phyloP scores from a whole-genome alignment of 2,888 invertebrate genomes.

The Pogonocherus hispidulus region DNA sequence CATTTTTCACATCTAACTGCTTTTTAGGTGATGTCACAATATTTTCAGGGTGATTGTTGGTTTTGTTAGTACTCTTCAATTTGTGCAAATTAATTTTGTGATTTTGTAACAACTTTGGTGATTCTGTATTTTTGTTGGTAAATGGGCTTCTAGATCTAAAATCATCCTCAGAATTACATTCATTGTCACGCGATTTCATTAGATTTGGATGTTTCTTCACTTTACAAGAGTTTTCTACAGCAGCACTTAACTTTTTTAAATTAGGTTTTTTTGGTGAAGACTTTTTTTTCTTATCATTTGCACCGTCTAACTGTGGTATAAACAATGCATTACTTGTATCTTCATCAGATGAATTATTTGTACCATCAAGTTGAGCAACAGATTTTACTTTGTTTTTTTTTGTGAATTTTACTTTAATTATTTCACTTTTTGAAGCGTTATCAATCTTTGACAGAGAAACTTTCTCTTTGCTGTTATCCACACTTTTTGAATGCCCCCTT shows the following conservation, averaged over 20 bases:
- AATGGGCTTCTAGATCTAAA: slow-evolving; percentile 47
- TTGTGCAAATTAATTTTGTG: slow-evolving; percentile 47
- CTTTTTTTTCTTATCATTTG: slow-evolving; percentile 43
- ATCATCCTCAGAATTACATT: slow-evolving; percentile 59
- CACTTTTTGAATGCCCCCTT: slow-evolving; percentile 1
- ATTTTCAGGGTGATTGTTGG: slow-evolving; percentile 9
- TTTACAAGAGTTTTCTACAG: slow-evolving; percentile 33
- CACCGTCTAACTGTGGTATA: slow-evolving; percentile 53
- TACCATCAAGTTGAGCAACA: slow-evolving; percentile 56
- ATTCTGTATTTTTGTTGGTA: slow-evolving; percentile 37
- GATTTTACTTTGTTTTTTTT: slow-evolving; percentile 14
- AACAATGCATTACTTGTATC: slow-evolving; percentile 12
- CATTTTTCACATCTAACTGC: slow-evolving; percentile 67
- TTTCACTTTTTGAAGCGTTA: slow-evolving; percentile 15
- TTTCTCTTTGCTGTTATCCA: neutral
- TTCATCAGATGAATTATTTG: slow-evolving; percentile 44
- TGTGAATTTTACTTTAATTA: slow-evolving; percentile 35
- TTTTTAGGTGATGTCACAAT: slow-evolving; percentile 32
- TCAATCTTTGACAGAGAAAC: neutral
- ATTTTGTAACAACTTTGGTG: slow-evolving; percentile 24
- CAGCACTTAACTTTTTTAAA: slow-evolving; percentile 53
- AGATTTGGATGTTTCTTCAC: slow-evolving; percentile 50
- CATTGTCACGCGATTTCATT: slow-evolving; percentile 44
- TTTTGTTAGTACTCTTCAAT: slow-evolving; percentile 24
- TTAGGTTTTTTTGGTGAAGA: slow-evolving; percentile 55